Evolutionary conservation across 2,888 invertebrate genomes (phyloP).

Genomic region (Pherbina coryleti): DNA sequence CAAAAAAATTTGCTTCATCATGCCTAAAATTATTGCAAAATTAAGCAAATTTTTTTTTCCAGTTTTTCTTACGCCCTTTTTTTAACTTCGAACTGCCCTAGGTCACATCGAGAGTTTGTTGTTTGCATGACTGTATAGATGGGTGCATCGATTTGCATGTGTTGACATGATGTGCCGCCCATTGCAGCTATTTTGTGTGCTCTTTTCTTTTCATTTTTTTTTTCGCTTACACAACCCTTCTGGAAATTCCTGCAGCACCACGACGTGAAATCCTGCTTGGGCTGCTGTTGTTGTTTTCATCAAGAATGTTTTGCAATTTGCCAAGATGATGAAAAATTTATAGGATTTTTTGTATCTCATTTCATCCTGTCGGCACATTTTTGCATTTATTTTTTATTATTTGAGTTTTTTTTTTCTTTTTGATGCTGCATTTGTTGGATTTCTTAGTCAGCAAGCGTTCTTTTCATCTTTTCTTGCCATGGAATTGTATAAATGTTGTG

Average conservation of each 20-base stretch:
- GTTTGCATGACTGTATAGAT: neutral
- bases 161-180: neutral
- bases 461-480: neutral
- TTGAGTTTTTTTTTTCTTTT: neutral
- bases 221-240: neutral
- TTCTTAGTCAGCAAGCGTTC: neutral
- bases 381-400: neutral
- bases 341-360: conserved; percentile 29
- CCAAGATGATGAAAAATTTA: conserved; percentile 42
- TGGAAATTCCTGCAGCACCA: neutral
- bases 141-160: conserved; percentile 34
- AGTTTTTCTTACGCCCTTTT: too few species aligned
- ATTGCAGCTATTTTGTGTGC: neutral
- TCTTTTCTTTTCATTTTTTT: neutral
- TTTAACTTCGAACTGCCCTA: neutral
- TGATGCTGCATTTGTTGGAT: neutral
- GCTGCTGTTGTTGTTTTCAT: neutral
- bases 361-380: conserved; percentile 17
- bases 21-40: too few species aligned
- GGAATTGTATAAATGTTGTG: neutral
- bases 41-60: too few species aligned
- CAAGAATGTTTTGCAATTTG: conserved; percentile 36
- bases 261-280: neutral
- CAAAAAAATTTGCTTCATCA: too few species aligned
- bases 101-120: neutral